Conservation (phyloP, 2,888 invertebrate genomes). For the Drosophila eohydei region DNA sequence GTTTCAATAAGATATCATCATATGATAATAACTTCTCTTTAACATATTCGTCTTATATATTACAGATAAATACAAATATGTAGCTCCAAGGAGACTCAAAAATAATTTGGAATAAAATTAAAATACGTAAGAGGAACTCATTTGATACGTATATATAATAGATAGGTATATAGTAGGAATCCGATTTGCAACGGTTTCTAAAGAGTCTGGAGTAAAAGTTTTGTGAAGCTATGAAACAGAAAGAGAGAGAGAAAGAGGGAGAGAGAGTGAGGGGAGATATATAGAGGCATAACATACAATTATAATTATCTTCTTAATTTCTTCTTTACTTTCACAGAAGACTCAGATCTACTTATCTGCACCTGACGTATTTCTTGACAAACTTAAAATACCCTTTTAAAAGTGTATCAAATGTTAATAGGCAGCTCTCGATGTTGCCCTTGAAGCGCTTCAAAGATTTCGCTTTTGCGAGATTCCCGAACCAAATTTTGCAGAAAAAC, state of each 20-base stretch:
- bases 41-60: too few species aligned
- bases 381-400: neutral
- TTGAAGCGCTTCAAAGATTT: constrained; percentile 31
- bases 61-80: too few species aligned
- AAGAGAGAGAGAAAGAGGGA: neutral
- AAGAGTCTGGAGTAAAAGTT: constrained; percentile 4
- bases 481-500: neutral
- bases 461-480: constrained; percentile 1
- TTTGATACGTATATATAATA: too few species aligned
- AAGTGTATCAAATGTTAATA: constrained; percentile 8
- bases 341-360: neutral
- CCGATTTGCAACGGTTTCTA: neutral
- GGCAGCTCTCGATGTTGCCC: constrained; percentile 39
- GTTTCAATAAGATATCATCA: neutral
- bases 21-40: too few species aligned
- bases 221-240: neutral
- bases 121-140: too few species aligned
- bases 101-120: too few species aligned
- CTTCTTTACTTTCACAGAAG: too few species aligned
- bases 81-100: too few species aligned
- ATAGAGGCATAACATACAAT: too few species aligned
- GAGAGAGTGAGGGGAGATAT: neutral
- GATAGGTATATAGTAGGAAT: too few species aligned
- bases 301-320: too few species aligned
- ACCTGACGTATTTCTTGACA: neutral